Base-by-base conservation (phyloP, 1,140 invertebrate genomes). In the Lysiphlebus fabarum region DNA sequence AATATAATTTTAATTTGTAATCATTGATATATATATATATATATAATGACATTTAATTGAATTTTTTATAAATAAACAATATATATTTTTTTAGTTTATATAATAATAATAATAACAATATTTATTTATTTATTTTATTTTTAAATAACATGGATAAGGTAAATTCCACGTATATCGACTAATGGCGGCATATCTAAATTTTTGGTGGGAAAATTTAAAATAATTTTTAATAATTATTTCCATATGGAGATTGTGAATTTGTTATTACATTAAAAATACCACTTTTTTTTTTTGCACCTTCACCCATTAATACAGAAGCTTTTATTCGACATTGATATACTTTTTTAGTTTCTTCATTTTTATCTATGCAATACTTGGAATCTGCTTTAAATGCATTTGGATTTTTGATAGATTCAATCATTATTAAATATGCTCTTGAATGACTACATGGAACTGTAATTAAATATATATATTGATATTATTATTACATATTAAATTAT, bases 281-380 rank as follows among this genome's bases (percentile, higher is more conserved):
- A 8, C 65, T 45, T 17, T 62, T 14, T 4, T n/a, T 6, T 17
- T 59, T 60, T 4, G 71, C 53, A 9, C 59, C 43, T 53, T 76
- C 81, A 1, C 85, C 85, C 83, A 86, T 83, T 48, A 77, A 75
- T 11, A 78, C 65, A 0, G 73, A 78, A 42, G 73, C 71, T 62
- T 68, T 68, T 41, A 78, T 72, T n/a, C 72, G 66, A 64, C 86
- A 87, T 12, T 74, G 76, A 9, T 78, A 78, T 0, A 71, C 74
- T 58, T 81, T 77, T n/a, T n/a, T n/a, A n/a, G n/a, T n/a, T n/a
- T n/a, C n/a, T 42, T 80, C 82, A 47, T 84, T 76, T 4, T 79
- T 77, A 71, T 85, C 85, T 59, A 71, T 81, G 44, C 73, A 65
- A 65, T 86, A 89, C 4, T 79, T 72, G 1, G 81, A 26, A 1